phyloP scores from a whole-genome alignment of 2,113 vertebrate species.

The Nansenia antarctica region DNA sequence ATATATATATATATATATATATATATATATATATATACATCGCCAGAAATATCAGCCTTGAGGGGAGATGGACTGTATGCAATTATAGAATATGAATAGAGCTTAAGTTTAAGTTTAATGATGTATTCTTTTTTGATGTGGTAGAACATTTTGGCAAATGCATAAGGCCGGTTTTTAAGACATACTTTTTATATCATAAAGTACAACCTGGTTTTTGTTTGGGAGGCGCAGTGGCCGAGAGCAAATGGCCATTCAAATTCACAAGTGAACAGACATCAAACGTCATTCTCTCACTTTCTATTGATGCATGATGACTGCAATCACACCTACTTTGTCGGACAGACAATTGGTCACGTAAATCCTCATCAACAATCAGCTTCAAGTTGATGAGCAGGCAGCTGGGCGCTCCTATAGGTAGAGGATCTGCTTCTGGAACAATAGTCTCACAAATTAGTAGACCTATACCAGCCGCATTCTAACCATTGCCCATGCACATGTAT shows the following conservation, averaged over 20 bases:
- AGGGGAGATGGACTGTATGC: too few relatives aligned
- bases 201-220: neutral
- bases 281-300: constrained; percentile 56
- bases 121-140: neutral
- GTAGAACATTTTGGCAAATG: neutral
- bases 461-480: too few relatives aligned
- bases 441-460: constrained; percentile 14
- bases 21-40: too few relatives aligned
- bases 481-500: too few relatives aligned
- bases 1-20: too few relatives aligned
- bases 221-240: constrained; percentile 11
- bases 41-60: too few relatives aligned
- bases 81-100: too few relatives aligned
- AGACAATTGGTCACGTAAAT: constrained; percentile 39
- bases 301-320: constrained; percentile 12
- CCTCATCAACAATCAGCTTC: constrained; percentile 22
- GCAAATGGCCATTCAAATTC: constrained; percentile 33
- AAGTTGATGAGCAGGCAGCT: constrained; percentile 35
- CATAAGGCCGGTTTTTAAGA: too few relatives aligned
- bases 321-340: constrained; percentile 27
- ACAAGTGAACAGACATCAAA: constrained; percentile 61
- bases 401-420: constrained; percentile 31
- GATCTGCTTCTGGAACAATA: constrained; percentile 10
- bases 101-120: too few relatives aligned
- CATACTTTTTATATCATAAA: too few relatives aligned